Base-by-base conservation (phyloP, 2,888 invertebrate species). In the Uloborus plumipes region DNA sequence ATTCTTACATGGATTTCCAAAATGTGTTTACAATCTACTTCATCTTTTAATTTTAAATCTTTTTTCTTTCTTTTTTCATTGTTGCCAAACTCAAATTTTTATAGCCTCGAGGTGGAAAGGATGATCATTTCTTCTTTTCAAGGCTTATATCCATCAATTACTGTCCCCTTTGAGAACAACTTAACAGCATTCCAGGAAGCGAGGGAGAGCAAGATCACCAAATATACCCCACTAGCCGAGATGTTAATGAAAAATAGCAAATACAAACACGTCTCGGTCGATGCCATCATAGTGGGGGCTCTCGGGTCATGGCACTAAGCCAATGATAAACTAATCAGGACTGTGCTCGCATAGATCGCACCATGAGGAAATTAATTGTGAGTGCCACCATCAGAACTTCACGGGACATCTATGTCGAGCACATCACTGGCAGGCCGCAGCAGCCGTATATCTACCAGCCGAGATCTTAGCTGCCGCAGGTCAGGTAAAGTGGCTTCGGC, bases 101-200 rank as follows among this genome's bases (percentile, higher is more conserved):
- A n/a, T n/a, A n/a, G n/a, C n/a, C n/a, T n/a, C n/a, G n/a, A n/a
- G n/a, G n/a, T n/a, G n/a, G n/a, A n/a, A n/a, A n/a, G n/a, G n/a
- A n/a, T n/a, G n/a, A n/a, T n/a, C n/a, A n/a, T n/a, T n/a, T n/a
- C n/a, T n/a, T n/a, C n/a, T n/a, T n/a, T n/a, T n/a, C n/a, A n/a
- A n/a, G n/a, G n/a, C n/a, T n/a, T n/a, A n/a, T n/a, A n/a, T n/a
- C n/a, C n/a, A n/a, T n/a, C n/a, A n/a, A n/a, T n/a, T n/a, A n/a
- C n/a, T n/a, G n/a, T n/a, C 71, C 71, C 0, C 71, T n/a, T 71
- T 18, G 78, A 78, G 11, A 66, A 72, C 20, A 7, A 50, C 0
- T 0, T 6, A 0, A 1, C 0, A 0, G 47, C 69, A 0, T 64
- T 77, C 15, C 0, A 13, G 0, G 3, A 16, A 0, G 70, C 70